Base-by-base conservation (phyloP, 2,797 vertebrate species). In the Gobionotothen gibberifrons region DNA sequence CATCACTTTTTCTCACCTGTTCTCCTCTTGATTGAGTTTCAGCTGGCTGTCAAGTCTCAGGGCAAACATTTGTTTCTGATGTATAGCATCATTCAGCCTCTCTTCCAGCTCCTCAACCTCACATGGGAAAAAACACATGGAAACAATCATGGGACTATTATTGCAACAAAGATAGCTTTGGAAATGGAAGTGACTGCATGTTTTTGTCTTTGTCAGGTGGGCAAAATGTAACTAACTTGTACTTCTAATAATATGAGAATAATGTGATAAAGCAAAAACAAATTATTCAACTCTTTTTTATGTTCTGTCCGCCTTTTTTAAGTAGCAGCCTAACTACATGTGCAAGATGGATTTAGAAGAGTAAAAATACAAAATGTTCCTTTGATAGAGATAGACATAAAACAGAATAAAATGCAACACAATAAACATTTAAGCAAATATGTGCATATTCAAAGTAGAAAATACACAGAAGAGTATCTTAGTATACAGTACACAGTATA, bases 91-190 rank as follows among this genome's bases (percentile, higher is more conserved):
- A 61, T 98, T 98, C 74, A 99, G 92, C 76, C 94, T 95, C 85
- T 99, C 98, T 81, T 99, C 97, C 51, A 99, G 91, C 71, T 99
- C 98, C 76, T 99, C 98, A 72, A 94, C 93, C 98, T 96, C 76
- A 58, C 57, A 82, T 1, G 32, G 56, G 2, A 51, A 12, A 19
- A 29, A 3, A 56, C 2, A 1, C 7, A 66, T 12, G 17, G 16
- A 71, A 40, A 73, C 21, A 60, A 21, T 69, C 7, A 67, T 0
- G 10, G 7, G 10, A 10, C 9, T 17, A 5, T 58, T 9, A 21
- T 3, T 44, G 8, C 26, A 63, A 22, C 12, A 76, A 17, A 57
- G 9, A 13, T 2, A 12, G 9, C 53, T 40, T 3, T 39, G 17
- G 0, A 26, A 14, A 39, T 29, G 12, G 5, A 2, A 54, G 11